Conservation (phyloP, 2,888 invertebrate genomes). For the Agrotis ipsilon region DNA sequence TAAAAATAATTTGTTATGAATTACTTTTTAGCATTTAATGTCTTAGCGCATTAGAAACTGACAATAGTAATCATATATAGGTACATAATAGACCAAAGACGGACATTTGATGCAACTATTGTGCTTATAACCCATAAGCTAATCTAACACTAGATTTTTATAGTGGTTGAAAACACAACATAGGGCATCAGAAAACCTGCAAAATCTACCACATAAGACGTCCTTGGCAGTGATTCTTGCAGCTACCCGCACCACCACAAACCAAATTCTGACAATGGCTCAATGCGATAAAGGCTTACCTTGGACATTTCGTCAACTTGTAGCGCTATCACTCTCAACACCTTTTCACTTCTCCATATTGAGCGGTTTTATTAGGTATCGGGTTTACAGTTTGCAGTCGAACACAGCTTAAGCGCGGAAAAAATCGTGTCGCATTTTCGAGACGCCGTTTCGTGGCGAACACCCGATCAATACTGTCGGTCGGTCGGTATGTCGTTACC, state of each 20-base stretch:
- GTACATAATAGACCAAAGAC: neutral
- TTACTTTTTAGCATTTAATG: conserved; percentile 1
- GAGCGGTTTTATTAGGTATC: conserved; percentile 46
- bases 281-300: conserved; percentile 78
- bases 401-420: conserved; percentile 77
- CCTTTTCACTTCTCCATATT: conserved; percentile 77
- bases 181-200: conserved; percentile 8
- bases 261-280: conserved; percentile 64
- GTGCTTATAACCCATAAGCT: neutral
- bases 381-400: conserved; percentile 63
- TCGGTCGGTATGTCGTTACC: conserved; percentile 74
- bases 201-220: conserved; percentile 44
- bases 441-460: conserved; percentile 83
- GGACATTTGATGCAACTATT: neutral
- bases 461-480: conserved; percentile 88
- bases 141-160: neutral
- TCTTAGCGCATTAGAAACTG: neutral
- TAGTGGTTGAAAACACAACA: neutral
- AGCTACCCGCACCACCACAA: conserved; percentile 75
- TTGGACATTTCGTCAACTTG: conserved; percentile 85
- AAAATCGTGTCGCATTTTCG: conserved; percentile 80
- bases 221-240: conserved; percentile 77
- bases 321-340: conserved; percentile 69
- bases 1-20: neutral
- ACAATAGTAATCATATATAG: neutral